phyloP scores from a whole-genome alignment of 2,113 vertebrate genomes.

The Misgurnus mizolepis region DNA sequence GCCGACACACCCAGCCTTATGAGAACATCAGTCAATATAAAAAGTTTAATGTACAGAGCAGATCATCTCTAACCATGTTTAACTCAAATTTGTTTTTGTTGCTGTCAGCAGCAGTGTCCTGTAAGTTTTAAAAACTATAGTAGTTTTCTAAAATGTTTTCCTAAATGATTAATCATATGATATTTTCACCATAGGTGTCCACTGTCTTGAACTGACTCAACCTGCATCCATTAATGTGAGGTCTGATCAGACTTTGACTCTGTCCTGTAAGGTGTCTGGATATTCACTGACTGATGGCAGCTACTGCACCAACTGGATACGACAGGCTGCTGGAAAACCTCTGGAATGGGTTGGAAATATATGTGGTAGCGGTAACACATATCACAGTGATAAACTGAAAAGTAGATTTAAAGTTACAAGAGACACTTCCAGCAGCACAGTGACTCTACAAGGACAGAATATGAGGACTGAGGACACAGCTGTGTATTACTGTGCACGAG shows the following conservation, averaged over 20 bases:
- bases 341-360: slow-evolving; percentile 56
- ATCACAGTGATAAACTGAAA: slow-evolving; percentile 50
- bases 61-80: neutral
- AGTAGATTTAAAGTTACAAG: slow-evolving; percentile 55
- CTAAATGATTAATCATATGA: neutral
- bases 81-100: neutral
- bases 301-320: slow-evolving; percentile 41
- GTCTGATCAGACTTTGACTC: slow-evolving; percentile 20
- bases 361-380: neutral
- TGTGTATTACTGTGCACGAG: slow-evolving; percentile 12
- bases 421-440: slow-evolving; percentile 49
- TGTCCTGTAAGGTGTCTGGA: slow-evolving; percentile 41
- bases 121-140: slow-evolving; percentile 1
- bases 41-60: neutral
- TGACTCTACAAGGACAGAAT: slow-evolving; percentile 50
- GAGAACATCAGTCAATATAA: neutral
- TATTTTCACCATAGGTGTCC: slow-evolving; percentile 14
- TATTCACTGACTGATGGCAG: slow-evolving; percentile 43
- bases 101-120: neutral
- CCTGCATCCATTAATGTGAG: neutral
- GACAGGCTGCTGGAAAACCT: slow-evolving; percentile 52
- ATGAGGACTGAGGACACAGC: slow-evolving; percentile 52
- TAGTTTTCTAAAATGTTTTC: neutral
- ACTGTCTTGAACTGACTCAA: slow-evolving; percentile 40
- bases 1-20: neutral